These are phyloP conservation scores for Hyposoter dolosus DNA, from an alignment of 2,888 invertebrate genomes.

Conservation along the genomic window DNA sequence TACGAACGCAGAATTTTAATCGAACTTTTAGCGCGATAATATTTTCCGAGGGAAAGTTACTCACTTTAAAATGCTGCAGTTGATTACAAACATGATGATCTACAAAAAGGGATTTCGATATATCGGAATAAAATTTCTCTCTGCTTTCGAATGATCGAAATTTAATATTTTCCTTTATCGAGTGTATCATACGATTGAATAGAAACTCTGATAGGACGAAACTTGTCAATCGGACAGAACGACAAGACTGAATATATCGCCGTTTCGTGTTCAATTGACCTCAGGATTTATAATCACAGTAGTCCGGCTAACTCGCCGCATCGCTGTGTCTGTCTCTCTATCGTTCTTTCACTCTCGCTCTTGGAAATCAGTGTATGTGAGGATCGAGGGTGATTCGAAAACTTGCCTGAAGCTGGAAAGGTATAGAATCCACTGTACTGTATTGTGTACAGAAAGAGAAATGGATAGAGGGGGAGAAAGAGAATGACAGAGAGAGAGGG, in stretches of 20 bases:
- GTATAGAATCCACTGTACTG: constrained; percentile 45
- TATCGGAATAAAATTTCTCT: neutral
- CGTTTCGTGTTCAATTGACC: constrained; percentile 52
- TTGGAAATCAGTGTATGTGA: constrained; percentile 36
- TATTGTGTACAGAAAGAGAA: constrained; percentile 31
- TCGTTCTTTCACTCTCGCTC: neutral
- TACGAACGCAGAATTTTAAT: constrained; percentile 4
- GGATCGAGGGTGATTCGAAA: constrained; percentile 50
- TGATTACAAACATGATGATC: neutral
- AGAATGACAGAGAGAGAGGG: constrained; percentile 23
- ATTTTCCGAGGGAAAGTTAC: constrained; percentile 11
- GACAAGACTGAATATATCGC: constrained; percentile 43
- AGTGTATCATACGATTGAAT: neutral
- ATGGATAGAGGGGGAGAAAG: constrained; percentile 32
- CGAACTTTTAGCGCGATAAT: neutral
- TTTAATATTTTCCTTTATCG: neutral
- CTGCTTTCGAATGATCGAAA: constrained; percentile 6
- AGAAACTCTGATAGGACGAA: constrained; percentile 18
- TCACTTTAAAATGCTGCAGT: neutral
- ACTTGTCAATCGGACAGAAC: constrained; percentile 50
- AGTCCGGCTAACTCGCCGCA: constrained; percentile 25
- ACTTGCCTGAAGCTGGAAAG: constrained; percentile 41
- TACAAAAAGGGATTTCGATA: constrained; percentile 16
- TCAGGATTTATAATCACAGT: constrained; percentile 62
- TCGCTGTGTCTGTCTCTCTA: neutral